A percentile compares a stretch with the other conserved stretches of the same genome.
Conservation (phyloP, 2,113 vertebrate species). For the Pteropus alecto region DNA sequence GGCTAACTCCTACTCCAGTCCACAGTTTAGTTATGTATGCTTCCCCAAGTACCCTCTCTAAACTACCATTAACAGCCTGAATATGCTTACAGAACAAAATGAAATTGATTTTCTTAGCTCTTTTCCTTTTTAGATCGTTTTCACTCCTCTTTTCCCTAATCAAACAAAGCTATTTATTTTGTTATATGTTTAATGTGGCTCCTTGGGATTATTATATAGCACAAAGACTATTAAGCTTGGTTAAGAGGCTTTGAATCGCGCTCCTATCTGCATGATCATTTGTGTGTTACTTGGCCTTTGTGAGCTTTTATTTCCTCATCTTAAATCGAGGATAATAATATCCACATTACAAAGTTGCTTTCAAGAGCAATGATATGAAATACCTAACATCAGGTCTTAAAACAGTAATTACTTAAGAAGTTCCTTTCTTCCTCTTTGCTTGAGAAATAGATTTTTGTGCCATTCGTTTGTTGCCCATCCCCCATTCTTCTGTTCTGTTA, state of each 20-base stretch:
- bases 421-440: not conserved
- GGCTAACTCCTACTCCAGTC: not conserved
- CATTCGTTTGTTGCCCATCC: not conserved
- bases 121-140: not conserved
- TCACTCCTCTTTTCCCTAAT: not conserved
- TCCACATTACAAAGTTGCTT: not conserved
- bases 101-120: not conserved
- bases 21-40: not conserved
- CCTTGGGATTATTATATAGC: not conserved
- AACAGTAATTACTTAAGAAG: not conserved
- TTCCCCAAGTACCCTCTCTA: not conserved
- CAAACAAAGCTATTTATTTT: not conserved
- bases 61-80: not conserved
- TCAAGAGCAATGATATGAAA: not conserved
- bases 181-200: not conserved
- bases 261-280: not conserved
- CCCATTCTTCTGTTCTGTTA: not conserved
- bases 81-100: not conserved
- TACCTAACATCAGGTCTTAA: not conserved
- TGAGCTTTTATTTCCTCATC: not conserved
- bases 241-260: not conserved
- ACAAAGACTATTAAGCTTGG: not conserved
- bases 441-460: not conserved
- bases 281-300: not conserved
- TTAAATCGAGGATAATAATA: not conserved